phyloP scores from a whole-genome alignment of 2,888 invertebrate species.

The Timema cristinae region DNA sequence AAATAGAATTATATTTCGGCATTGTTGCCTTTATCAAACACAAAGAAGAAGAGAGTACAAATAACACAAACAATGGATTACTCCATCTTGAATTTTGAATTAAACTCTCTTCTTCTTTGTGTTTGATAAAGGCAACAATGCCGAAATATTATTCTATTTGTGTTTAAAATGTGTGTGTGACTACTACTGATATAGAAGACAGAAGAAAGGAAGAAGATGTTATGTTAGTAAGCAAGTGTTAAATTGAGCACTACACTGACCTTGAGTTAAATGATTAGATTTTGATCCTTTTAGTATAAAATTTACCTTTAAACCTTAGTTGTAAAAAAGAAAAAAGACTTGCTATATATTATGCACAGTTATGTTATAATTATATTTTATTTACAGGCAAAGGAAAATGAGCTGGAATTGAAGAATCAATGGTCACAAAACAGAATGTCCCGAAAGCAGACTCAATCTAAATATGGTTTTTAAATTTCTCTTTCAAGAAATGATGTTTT shows the following conservation, averaged over 20 bases:
- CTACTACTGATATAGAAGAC: no score
- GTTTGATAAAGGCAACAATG: no score
- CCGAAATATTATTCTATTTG: no score
- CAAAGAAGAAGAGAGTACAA: no score
- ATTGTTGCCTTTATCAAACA: no score
- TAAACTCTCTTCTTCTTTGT: no score
- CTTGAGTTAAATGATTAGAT: not conserved
- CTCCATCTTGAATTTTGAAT: no score
- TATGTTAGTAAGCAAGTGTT: not conserved
- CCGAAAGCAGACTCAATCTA: constrained; percentile 84
- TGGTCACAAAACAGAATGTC: constrained; percentile 87
- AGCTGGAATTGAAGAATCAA: constrained; percentile 87
- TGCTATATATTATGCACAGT: constrained; percentile 19
- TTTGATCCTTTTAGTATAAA: not conserved
- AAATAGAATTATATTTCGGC: no score
- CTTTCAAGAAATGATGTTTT: not conserved
- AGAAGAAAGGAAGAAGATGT: no score
- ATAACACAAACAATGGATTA: no score
- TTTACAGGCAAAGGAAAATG: constrained; percentile 88
- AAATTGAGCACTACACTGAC: not conserved
- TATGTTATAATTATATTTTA: constrained; percentile 33
- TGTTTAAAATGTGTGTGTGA: no score
- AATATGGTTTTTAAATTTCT: constrained; percentile 78
- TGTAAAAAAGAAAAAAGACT: constrained; percentile 7
- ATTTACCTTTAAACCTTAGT: constrained; percentile 15